Evolutionary conservation across 2,113 vertebrate genomes (phyloP).

Genomic region (Labrus mixtus): DNA sequence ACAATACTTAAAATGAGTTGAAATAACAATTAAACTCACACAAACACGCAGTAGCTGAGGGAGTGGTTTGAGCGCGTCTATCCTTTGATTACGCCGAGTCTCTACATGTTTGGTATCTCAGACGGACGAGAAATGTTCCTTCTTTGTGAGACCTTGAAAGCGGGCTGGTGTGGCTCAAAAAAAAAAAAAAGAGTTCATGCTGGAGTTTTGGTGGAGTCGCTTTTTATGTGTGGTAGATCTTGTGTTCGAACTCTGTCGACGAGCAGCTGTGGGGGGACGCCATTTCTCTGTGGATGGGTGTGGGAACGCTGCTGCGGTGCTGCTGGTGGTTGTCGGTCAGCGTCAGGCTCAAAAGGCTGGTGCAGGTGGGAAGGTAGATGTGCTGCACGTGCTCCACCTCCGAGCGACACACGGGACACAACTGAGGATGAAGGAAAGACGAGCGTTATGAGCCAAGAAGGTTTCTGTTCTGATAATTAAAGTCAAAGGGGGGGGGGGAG

Average conservation of each 20-base stretch:
- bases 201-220: constrained; percentile 28
- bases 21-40: not conserved
- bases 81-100: constrained; percentile 53
- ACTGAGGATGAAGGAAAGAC: constrained; percentile 72
- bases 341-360: constrained; percentile 94
- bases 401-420: constrained; percentile 94
- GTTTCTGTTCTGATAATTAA: too few relatives aligned
- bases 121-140: constrained; percentile 12
- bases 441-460: not conserved
- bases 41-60: not conserved
- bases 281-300: constrained; percentile 73
- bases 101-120: constrained; percentile 30
- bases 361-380: constrained; percentile 95
- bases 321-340: constrained; percentile 80
- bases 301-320: constrained; percentile 62
- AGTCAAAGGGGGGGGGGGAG: too few relatives aligned
- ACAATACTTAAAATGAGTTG: not conserved
- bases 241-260: constrained; percentile 75
- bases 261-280: constrained; percentile 67
- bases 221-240: constrained; percentile 72
- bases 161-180: constrained; percentile 1
- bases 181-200: constrained; percentile 14
- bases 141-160: not conserved
- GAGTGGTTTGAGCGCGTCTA: constrained; percentile 27
- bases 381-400: constrained; percentile 94